Conservation (phyloP, 2,888 invertebrate species). For the Eupithecia vulgata region DNA sequence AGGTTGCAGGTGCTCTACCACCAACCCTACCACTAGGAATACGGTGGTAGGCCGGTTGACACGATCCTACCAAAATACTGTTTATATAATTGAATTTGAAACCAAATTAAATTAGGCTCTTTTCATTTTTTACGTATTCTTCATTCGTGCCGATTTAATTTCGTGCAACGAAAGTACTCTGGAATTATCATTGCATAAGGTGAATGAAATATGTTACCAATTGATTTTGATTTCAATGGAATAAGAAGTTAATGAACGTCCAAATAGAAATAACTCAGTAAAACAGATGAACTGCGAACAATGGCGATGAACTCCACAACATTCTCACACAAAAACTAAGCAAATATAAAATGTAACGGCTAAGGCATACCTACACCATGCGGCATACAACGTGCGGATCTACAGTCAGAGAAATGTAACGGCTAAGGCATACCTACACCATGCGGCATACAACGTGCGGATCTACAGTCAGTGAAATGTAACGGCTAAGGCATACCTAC, state of each 20-base stretch:
- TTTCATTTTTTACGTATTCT: not conserved
- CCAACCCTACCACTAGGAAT: too few relatives aligned
- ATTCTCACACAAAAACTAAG: constrained; percentile 35
- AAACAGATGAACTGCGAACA: constrained; percentile 36
- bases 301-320: constrained; percentile 33
- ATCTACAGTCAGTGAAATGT: too few relatives aligned
- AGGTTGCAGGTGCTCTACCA: too few relatives aligned
- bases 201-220: constrained; percentile 17
- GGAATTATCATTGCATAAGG: constrained; percentile 16
- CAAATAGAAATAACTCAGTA: constrained; percentile 27
- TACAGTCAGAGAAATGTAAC: too few relatives aligned
- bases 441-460: too few relatives aligned
- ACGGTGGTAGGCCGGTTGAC: not conserved
- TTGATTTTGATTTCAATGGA: constrained; percentile 34
- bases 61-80: not conserved
- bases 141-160: not conserved
- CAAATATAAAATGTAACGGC: constrained; percentile 7
- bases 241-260: constrained; percentile 36
- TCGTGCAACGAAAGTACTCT: constrained; percentile 15
- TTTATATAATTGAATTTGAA: not conserved
- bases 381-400: too few relatives aligned
- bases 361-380: too few relatives aligned
- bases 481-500: constrained; percentile 22
- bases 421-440: constrained; percentile 22
- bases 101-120: not conserved